Conservation (phyloP, 2,888 invertebrate genomes). For the Cactoblastis cactorum region DNA sequence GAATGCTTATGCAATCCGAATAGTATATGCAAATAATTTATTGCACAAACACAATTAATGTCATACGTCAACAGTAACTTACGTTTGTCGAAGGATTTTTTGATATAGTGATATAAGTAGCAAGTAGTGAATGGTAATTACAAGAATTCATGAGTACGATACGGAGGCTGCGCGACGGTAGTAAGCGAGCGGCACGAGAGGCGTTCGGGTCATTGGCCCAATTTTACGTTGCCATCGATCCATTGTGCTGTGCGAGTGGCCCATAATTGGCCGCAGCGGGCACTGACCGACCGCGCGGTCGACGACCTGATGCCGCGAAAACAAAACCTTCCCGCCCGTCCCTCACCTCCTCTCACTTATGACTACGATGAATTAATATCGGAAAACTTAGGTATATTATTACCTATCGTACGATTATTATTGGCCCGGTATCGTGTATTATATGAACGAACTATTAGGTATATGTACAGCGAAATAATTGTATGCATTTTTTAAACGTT, state of each 20-base stretch:
- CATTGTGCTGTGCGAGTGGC: conserved; percentile 79
- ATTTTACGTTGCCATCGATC: conserved; percentile 77
- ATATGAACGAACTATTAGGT: not conserved
- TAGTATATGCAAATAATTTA: too few species aligned
- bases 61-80: too few species aligned
- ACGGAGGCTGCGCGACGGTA: conserved; percentile 33
- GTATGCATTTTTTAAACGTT: not conserved
- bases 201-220: conserved; percentile 65
- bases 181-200: conserved; percentile 32
- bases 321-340: conserved; percentile 63
- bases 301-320: conserved; percentile 69
- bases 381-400: conserved; percentile 16
- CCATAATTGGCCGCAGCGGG: conserved; percentile 78
- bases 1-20: too few species aligned
- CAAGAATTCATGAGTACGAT: conserved; percentile 14
- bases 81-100: too few species aligned
- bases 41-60: too few species aligned
- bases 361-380: conserved; percentile 26
- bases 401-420: not conserved
- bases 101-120: too few species aligned
- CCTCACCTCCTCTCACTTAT: conserved; percentile 34
- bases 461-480: not conserved
- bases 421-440: not conserved
- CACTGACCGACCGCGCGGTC: conserved; percentile 75
- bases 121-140: conserved; percentile 4